phyloP scores from a whole-genome alignment of 2,888 invertebrate species.

The Papilio gigon region DNA sequence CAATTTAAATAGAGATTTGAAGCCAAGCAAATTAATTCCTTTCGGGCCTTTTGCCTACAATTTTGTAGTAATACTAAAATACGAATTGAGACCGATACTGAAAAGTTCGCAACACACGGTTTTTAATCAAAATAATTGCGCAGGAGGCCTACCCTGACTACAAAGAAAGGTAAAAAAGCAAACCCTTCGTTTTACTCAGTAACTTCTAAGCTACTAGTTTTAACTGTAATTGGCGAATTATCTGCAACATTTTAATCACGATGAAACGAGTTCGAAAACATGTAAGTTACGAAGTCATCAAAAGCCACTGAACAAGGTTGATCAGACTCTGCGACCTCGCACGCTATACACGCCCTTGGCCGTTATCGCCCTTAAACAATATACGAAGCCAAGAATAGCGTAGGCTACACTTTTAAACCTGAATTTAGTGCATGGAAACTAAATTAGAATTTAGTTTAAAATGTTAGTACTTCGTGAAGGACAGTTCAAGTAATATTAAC shows the following conservation, averaged over 20 bases:
- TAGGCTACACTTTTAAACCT: conserved; percentile 1
- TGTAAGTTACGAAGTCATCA: conserved; percentile 6
- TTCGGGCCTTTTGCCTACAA: background rate
- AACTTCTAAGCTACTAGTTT: too few species aligned
- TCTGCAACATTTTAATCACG: background rate
- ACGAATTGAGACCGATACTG: background rate
- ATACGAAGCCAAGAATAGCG: conserved; percentile 4
- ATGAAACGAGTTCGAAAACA: background rate
- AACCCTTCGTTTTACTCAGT: too few species aligned
- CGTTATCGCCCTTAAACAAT: conserved; percentile 22
- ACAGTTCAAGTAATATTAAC: background rate
- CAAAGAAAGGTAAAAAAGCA: too few species aligned
- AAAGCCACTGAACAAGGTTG: conserved; percentile 24
- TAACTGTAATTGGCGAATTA: too few species aligned
- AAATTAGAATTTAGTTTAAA: background rate
- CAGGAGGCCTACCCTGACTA: too few species aligned
- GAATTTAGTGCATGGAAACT: background rate
- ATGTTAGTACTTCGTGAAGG: background rate
- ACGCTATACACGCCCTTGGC: conserved; percentile 35
- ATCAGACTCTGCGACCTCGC: conserved; percentile 26
- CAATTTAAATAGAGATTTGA: background rate
- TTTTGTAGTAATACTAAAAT: background rate
- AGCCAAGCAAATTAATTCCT: background rate
- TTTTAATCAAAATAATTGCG: too few species aligned
- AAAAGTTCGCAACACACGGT: too few species aligned